Conservation (phyloP, 1,140 invertebrate genomes). For the Neodiprion lecontei region DNA sequence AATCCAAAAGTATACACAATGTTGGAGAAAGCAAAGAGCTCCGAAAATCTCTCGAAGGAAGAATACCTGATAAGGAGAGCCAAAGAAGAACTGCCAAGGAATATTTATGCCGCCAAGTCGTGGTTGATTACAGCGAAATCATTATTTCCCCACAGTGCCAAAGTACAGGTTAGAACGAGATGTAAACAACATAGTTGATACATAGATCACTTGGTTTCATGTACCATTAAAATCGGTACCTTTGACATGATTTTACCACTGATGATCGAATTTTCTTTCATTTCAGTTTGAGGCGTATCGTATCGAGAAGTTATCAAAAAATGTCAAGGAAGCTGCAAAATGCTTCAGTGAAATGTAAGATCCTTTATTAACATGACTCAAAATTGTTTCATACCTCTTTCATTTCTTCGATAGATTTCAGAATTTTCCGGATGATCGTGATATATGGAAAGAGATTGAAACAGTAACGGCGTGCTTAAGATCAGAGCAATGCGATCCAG, state of each 20-base stretch:
- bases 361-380: background rate
- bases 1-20: conserved; percentile 28
- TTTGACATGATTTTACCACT: conserved; percentile 15
- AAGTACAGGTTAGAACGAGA: conserved; percentile 71
- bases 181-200: conserved; percentile 8
- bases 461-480: conserved; percentile 78
- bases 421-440: conserved; percentile 67
- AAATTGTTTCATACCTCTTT: conserved; percentile 11
- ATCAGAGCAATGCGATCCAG: conserved; percentile 62
- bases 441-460: conserved; percentile 83
- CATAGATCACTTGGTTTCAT: conserved; percentile 9
- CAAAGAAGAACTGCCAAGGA: conserved; percentile 72
- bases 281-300: conserved; percentile 80
- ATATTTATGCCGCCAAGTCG: conserved; percentile 82
- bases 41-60: conserved; percentile 66
- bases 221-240: conserved; percentile 15
- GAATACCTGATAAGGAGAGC: conserved; percentile 81
- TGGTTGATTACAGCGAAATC: conserved; percentile 92
- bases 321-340: conserved; percentile 82
- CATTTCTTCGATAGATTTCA: conserved; percentile 59
- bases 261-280: conserved; percentile 28
- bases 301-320: conserved; percentile 79
- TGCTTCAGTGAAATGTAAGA: conserved; percentile 75
- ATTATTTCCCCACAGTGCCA: conserved; percentile 84
- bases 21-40: conserved; percentile 47